A percentile compares a stretch with the other conserved stretches of the same genome.
Conservation (phyloP, 2,888 invertebrate genomes). For the Sphinx pinastri region DNA sequence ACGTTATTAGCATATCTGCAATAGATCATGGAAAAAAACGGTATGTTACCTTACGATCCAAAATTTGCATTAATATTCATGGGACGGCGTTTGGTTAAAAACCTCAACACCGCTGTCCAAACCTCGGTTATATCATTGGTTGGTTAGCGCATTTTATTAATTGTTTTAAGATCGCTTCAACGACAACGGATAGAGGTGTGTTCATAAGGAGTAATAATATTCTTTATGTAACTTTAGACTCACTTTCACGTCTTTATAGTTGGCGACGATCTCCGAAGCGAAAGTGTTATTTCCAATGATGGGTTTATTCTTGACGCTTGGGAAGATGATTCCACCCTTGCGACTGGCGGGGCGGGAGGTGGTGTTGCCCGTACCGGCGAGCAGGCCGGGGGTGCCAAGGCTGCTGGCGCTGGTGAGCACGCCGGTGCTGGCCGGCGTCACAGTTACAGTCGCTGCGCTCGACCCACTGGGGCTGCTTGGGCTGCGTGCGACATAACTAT, state of each 20-base stretch:
- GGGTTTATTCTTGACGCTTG: conserved; percentile 95
- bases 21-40: neutral
- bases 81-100: conserved; percentile 24
- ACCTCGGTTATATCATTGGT: conserved; percentile 48
- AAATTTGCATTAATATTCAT: conserved; percentile 18
- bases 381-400: conserved; percentile 36
- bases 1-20: neutral
- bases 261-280: conserved; percentile 89
- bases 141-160: conserved; percentile 46
- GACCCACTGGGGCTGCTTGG: conserved; percentile 65
- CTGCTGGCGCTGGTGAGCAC: conserved; percentile 70
- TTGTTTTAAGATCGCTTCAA: conserved; percentile 45
- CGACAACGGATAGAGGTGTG: conserved; percentile 42
- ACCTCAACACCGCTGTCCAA: conserved; percentile 25
- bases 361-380: conserved; percentile 55
- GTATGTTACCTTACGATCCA: neutral
- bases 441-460: conserved; percentile 60
- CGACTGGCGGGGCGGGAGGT: conserved; percentile 80
- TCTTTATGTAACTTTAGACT: conserved; percentile 67
- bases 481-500: conserved; percentile 75
- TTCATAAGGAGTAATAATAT: conserved; percentile 48
- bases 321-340: conserved; percentile 94
- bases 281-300: conserved; percentile 93
- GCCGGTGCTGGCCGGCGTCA: conserved; percentile 62
- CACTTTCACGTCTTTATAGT: conserved; percentile 93